phyloP scores from a whole-genome alignment of 2,888 invertebrate species.

The Trissoscelio sp. region DNA sequence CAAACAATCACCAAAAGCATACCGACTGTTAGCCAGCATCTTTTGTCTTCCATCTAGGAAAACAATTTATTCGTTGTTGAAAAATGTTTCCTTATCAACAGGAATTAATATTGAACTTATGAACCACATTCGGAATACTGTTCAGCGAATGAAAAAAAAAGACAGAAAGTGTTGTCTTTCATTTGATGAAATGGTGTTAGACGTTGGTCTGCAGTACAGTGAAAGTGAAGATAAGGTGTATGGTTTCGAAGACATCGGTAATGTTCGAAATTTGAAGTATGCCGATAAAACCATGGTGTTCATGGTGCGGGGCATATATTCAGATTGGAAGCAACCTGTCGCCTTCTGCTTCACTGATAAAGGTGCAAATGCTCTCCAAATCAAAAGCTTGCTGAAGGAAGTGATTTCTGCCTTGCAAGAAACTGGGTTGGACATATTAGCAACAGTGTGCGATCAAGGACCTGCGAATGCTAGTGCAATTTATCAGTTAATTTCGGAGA shows the following conservation, averaged over 20 bases:
- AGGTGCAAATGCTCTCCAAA: conserved; percentile 13
- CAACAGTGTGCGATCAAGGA: conserved; percentile 36
- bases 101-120: conserved; percentile 9
- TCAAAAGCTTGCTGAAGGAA: conserved; percentile 16
- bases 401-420: background rate
- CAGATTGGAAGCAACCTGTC: conserved; percentile 25
- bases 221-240: conserved; percentile 12
- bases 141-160: background rate
- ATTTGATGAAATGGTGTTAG: conserved; percentile 14
- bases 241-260: conserved; percentile 25
- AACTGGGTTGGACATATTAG: conserved; percentile 10
- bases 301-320: conserved; percentile 18
- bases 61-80: background rate
- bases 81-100: background rate
- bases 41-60: conserved; percentile 8
- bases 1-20: conserved; percentile 14
- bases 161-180: conserved; percentile 3
- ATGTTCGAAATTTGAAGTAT: background rate
- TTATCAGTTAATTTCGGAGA: background rate
- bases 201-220: conserved; percentile 8
- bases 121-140: background rate
- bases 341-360: conserved; percentile 11
- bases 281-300: conserved; percentile 22
- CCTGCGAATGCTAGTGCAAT: conserved; percentile 5
- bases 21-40: conserved; percentile 11